Evolutionary conservation across 2,113 vertebrate genomes (phyloP).

Genomic region (Haemorhous mexicanus): DNA sequence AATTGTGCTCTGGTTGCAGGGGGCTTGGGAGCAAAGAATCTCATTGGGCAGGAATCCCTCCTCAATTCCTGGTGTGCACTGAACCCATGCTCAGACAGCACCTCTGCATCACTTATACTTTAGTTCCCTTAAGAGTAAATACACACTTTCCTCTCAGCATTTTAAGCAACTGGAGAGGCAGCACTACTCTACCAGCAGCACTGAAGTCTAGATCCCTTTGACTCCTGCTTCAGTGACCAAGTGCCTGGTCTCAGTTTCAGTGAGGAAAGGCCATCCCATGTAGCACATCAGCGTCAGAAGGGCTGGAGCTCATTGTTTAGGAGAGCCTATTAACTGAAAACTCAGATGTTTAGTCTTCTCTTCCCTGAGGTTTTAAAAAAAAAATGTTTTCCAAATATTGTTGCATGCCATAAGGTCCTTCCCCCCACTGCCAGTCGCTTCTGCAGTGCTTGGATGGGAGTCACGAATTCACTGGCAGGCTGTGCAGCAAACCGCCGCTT

Average conservation of each 20-base stretch:
- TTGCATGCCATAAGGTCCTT: constrained; percentile 64
- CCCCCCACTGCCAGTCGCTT: constrained; percentile 30
- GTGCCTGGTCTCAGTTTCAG: neutral
- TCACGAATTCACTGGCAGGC: constrained; percentile 40
- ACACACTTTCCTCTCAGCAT: neutral
- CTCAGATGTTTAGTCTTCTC: constrained; percentile 16
- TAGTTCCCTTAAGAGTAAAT: neutral
- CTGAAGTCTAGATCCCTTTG: neutral
- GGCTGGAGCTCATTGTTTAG: neutral
- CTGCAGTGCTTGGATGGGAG: constrained; percentile 42
- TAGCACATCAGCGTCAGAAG: neutral
- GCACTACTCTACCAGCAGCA: neutral
- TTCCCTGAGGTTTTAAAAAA: neutral
- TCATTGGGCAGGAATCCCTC: neutral
- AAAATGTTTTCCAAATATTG: constrained; percentile 65
- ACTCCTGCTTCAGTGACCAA: neutral
- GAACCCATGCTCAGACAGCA: neutral
- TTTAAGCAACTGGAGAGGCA: neutral
- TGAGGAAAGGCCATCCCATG: neutral
- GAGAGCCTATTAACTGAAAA: neutral
- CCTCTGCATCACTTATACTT: neutral
- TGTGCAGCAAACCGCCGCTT: neutral
- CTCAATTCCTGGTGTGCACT: rapidly evolving
- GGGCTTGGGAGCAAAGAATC: neutral
- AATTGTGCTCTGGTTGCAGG: neutral